Evolutionary conservation across 2,113 vertebrate genomes (phyloP), one percentile per base, ranked within the genome.

Genomic region (Donacobius atricapilla): DNA sequence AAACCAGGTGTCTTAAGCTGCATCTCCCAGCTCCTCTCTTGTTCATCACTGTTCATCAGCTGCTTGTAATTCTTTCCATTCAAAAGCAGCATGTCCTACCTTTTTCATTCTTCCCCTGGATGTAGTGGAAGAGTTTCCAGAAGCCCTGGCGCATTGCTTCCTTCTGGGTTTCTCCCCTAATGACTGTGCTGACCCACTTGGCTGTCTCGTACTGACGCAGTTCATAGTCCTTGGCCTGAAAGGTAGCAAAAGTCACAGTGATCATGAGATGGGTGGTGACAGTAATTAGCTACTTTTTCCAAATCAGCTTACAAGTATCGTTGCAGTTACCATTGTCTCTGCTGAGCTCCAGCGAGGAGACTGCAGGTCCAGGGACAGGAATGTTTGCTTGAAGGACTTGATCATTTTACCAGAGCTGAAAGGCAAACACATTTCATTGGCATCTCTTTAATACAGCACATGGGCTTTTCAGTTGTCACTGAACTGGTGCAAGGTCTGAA

Each of bases 41-140:
- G 6, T 6, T 18, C 20, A 10, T 4, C 0, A 2, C 14, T 28
- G 30, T 22, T 71, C 9, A 18, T 44, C 19, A 39, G 2, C 27
- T 77, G 12, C 7, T 44, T 48, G 3, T 65, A 48, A 19, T 47
- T n/a, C 17, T 73, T 56, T 3, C 15, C 7, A 1, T 64, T 77
- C 2, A 12, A 35, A 60, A 7, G 8, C 37, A 63, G 45, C 17
- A 7, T 3, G 0, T 16, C 35, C 5, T 97, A 97, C 96, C 94
- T 97, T 70, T 96, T 6, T 95, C 91, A 0, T 97, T 97, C 76
- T 97, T 95, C 39, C 95, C 97, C 61, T 96, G 94, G 58, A 96
- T 94, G 44, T 97, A 97, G 75, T 81, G 92, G 85, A 96, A 94
- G 87, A 97, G 97, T 75, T 97, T 97, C 93, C 93, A 94, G 91